Evolutionary conservation across 1,140 invertebrate species (phyloP).

Genomic region (Arctopsyche grandis): DNA sequence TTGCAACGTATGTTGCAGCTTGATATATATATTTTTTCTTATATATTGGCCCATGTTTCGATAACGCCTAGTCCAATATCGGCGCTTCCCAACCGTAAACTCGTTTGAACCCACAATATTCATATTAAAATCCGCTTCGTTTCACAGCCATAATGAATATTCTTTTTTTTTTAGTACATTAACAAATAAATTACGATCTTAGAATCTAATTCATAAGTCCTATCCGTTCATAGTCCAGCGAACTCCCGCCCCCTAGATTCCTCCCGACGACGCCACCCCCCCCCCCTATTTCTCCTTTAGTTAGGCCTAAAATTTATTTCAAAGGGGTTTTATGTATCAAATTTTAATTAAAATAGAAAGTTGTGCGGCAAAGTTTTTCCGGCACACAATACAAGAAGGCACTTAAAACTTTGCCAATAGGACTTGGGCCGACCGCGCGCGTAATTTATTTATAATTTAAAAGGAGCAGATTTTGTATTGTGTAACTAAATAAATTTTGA

Average conservation of each 20-base stretch:
- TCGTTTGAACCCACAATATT: constrained; percentile 1
- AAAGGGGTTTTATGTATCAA: constrained; percentile 45
- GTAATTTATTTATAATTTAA: constrained; percentile 49
- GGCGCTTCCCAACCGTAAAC: constrained; percentile 3
- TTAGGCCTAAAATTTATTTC: constrained; percentile 35
- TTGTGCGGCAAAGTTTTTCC: constrained; percentile 38
- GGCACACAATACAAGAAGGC: constrained; percentile 46
- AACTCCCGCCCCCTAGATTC: too few relatives aligned
- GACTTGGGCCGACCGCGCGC: constrained; percentile 38
- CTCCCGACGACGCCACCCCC: too few relatives aligned
- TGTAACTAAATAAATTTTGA: constrained; percentile 47
- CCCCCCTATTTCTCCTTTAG: not conserved
- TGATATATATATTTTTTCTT: not conserved
- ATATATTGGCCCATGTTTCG: not conserved
- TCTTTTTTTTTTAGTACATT: not conserved
- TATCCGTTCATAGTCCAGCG: not conserved
- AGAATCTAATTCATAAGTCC: not conserved
- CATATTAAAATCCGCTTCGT: constrained; percentile 10
- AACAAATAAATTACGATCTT: not conserved
- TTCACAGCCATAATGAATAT: not conserved
- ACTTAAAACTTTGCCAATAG: constrained; percentile 45
- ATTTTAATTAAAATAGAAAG: constrained; percentile 48
- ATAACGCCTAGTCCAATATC: constrained; percentile 1
- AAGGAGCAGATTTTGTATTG: constrained; percentile 41
- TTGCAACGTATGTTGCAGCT: not conserved